Evolutionary conservation across 2,113 vertebrate species (phyloP), one percentile per base, ranked within the genome.

Genomic region (pig (Sus scrofa)): DNA sequence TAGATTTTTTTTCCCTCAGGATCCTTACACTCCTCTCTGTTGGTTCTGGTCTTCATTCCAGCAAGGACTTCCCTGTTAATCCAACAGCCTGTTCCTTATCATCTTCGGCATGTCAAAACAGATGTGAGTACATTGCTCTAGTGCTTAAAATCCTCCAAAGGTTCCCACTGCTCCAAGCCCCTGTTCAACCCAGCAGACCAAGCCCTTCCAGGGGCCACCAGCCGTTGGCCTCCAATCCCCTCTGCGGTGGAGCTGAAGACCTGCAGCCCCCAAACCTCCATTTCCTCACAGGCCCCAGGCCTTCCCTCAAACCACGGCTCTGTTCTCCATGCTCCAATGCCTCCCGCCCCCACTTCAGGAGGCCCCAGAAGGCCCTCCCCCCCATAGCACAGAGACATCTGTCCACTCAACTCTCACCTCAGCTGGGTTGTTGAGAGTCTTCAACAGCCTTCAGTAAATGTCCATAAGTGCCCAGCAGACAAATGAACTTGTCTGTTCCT

Each of bases 191-290:
- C 14, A 18, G 15, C 11, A 26, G 60, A 50, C 26, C 71, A 54
- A 65, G 18, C 10, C 30, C 27, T 58, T 65, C 56, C 2, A 52
- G 15, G 24, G 56, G 15, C 7, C 52, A n/a, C 32, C 26, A 20
- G 3, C 0, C 0, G 1, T 13, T 19, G 15, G 4, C 1, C 12
- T 32, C 44, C 14, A 8, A 14, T n/a, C 32, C 34, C 12, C 16
- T 24, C 50, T 12, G 62, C 39, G 79, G 27, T 32, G 2, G 27
- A 20, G 20, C 18, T 18, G 18, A 4, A 83, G 2, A 3, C 50
- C 0, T n/a, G 26, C n/a, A 7, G 60, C 44, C 56, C 71, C 71
- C 65, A 14, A 67, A 62, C 0, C 7, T 27, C 32, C 54, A 27
- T 1, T 6, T 39, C 5, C 62, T 90, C n/a, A 27, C 0, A 37